Evolutionary conservation across 2,113 vertebrate species (phyloP).

Genomic region (Cisticola juncidis): DNA sequence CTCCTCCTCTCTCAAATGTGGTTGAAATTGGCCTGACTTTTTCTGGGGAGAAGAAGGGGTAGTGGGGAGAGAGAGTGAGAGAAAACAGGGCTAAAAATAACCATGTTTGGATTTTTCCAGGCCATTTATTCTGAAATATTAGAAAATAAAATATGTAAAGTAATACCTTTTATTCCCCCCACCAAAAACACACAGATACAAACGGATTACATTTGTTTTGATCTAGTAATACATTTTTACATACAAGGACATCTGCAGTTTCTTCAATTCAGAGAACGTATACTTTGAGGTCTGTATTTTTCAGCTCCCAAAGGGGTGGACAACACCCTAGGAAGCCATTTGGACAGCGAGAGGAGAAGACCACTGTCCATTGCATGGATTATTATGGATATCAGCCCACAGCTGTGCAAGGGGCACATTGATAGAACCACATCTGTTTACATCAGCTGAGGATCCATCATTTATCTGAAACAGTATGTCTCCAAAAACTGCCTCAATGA

Average conservation of each 20-base stretch:
- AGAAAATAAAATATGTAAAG: neutral
- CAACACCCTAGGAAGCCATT: neutral
- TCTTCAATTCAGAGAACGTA: neutral
- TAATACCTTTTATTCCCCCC: neutral
- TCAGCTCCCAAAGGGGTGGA: neutral
- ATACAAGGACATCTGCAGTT: neutral
- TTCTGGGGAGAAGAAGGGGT: neutral
- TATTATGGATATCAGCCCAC: neutral
- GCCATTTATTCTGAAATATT: neutral
- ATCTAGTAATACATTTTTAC: neutral
- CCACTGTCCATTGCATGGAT: neutral
- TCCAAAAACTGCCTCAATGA: neutral
- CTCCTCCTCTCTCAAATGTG: neutral
- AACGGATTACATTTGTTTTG: neutral
- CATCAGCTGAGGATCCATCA: neutral
- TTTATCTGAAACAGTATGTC: neutral
- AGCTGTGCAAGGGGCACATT: neutral
- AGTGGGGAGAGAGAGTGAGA: neutral
- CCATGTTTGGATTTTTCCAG: neutral
- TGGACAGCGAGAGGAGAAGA: neutral
- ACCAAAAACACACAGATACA: neutral
- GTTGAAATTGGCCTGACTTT: neutral
- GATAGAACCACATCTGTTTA: neutral
- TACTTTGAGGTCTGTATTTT: neutral
- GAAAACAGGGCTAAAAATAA: constrained; percentile 25